Percentiles rank a stretch among this genome's conserved stretches.
Conservation (phyloP, 2,888 invertebrate genomes). For the Sacculina carcini region DNA sequence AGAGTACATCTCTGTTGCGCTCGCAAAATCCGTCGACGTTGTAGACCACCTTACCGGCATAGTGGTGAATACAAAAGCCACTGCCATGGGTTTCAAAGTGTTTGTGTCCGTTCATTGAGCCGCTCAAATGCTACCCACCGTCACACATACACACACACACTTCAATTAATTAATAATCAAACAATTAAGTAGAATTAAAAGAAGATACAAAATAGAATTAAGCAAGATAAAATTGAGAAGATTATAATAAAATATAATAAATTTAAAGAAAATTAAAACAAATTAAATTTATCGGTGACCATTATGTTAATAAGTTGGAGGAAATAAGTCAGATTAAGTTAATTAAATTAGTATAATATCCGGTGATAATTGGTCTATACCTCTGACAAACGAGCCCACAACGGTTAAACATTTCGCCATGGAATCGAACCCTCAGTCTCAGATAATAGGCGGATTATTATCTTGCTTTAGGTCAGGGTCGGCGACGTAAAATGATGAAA, state of each 20-base stretch:
- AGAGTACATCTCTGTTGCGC: constrained; percentile 36
- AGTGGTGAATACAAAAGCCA: constrained; percentile 34
- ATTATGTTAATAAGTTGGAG: too few species aligned
- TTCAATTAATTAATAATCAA: constrained; percentile 3
- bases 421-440: too few species aligned
- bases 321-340: too few species aligned
- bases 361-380: too few species aligned
- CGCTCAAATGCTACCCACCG: constrained; percentile 26
- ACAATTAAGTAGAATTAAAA: constrained; percentile 5
- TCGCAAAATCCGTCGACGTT: constrained; percentile 37
- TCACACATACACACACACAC: constrained; percentile 1
- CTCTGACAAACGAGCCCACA: too few species aligned
- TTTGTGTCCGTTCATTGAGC: constrained; percentile 26
- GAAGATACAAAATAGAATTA: neutral
- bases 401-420: too few species aligned
- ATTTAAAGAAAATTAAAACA: constrained; percentile 16
- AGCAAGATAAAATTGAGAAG: constrained; percentile 4
- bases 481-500: too few species aligned
- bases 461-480: too few species aligned
- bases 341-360: too few species aligned
- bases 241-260: constrained; percentile 13
- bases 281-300: too few species aligned
- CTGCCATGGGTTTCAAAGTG: constrained; percentile 30
- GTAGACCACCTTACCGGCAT: constrained; percentile 38
- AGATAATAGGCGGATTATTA: too few species aligned